Percentiles rank a stretch among this genome's conserved stretches.
phyloP scores from a whole-genome alignment of 2,888 invertebrate species.

The Ormyrus thymus region DNA sequence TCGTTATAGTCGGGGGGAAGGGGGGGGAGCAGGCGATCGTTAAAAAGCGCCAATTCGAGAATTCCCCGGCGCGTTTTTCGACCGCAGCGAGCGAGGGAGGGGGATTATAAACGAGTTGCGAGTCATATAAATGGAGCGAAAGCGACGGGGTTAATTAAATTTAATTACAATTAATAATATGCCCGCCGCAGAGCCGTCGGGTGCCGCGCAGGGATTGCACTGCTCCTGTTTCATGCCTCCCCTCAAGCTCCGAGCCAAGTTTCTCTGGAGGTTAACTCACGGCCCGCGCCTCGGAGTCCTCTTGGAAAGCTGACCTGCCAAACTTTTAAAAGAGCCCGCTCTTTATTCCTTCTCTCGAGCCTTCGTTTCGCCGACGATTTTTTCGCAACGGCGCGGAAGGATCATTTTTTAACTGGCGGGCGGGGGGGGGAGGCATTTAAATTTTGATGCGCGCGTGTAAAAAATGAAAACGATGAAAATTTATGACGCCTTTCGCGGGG shows the following conservation, averaged over 20 bases:
- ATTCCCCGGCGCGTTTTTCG: too few relatives aligned
- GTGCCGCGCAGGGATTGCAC: conserved; percentile 4
- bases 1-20: not conserved
- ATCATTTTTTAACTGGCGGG: too few relatives aligned
- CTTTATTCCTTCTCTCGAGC: too few relatives aligned
- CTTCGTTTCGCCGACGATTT: too few relatives aligned
- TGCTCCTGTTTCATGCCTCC: not conserved
- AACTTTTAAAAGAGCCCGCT: too few relatives aligned
- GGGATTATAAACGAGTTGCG: conserved; percentile 30
- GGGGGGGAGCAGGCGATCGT: not conserved
- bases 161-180: conserved; percentile 64
- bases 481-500: not conserved
- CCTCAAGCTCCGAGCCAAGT: not conserved
- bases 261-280: not conserved
- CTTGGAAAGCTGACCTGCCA: too few relatives aligned
- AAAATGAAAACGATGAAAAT: too few relatives aligned
- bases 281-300: too few relatives aligned
- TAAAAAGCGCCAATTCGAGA: too few relatives aligned
- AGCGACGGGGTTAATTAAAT: conserved; percentile 62
- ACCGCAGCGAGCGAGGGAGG: not conserved
- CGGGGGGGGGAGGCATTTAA: too few relatives aligned
- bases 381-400: too few relatives aligned
- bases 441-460: too few relatives aligned
- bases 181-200: conserved; percentile 26
- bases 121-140: conserved; percentile 20